A percentile compares a stretch with the other conserved stretches of the same genome.
Evolutionary conservation across 2,113 vertebrate species (phyloP).

Genomic region (Atlantisia rogersi): DNA sequence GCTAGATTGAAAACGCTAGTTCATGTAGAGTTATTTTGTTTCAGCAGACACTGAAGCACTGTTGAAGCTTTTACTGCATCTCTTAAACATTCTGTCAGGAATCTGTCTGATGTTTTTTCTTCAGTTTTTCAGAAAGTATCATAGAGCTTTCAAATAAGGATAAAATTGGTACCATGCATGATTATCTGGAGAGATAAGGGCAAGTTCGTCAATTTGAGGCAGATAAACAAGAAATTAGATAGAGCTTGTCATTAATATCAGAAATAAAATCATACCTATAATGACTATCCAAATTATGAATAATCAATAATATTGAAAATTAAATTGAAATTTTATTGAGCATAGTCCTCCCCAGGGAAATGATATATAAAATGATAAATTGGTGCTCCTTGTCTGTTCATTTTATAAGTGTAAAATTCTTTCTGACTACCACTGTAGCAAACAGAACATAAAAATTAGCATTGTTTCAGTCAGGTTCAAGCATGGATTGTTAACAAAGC

Average conservation of each 20-base stretch:
- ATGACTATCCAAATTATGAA: neutral
- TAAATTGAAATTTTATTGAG: neutral
- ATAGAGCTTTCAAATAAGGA: neutral
- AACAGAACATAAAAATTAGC: neutral
- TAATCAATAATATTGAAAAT: slow-evolving; percentile 3
- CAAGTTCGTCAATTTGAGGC: neutral
- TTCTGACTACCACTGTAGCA: neutral
- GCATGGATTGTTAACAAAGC: neutral
- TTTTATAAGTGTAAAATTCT: neutral
- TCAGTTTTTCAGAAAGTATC: neutral
- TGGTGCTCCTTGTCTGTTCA: fast-evolving
- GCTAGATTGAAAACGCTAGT: neutral
- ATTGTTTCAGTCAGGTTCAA: neutral
- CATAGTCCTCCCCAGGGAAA: neutral
- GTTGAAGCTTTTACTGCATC: neutral
- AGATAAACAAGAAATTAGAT: neutral
- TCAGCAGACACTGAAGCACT: neutral
- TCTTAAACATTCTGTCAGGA: neutral
- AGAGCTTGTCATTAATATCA: neutral
- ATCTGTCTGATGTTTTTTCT: neutral
- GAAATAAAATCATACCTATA: neutral
- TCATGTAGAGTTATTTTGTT: neutral
- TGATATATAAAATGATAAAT: neutral
- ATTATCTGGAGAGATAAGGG: neutral
- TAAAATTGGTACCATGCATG: neutral